Conservation (phyloP, 2,797 vertebrate genomes). For the Falco novaeseelandiae region DNA sequence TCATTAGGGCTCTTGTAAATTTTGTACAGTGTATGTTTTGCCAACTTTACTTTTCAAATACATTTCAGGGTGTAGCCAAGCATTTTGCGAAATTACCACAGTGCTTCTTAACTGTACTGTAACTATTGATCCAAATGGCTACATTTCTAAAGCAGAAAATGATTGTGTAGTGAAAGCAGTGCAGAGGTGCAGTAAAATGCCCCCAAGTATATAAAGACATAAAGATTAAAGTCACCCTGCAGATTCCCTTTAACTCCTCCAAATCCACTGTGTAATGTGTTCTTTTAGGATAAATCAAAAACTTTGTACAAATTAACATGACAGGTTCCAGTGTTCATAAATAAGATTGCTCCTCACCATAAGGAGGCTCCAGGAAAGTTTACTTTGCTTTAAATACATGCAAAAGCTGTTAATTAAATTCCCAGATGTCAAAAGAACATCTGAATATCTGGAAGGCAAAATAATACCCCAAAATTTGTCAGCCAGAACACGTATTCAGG, state of each 20-base stretch:
- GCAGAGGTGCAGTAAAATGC: slow-evolving; percentile 81
- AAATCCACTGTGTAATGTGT: slow-evolving; percentile 75
- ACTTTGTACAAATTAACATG: slow-evolving; percentile 67
- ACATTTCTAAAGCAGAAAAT: slow-evolving; percentile 88
- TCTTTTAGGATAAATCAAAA: slow-evolving; percentile 77
- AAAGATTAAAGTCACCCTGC: slow-evolving; percentile 82
- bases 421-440: slow-evolving; percentile 60
- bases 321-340: slow-evolving; percentile 57
- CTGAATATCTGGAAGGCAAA: slow-evolving; percentile 71
- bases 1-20: slow-evolving; percentile 50
- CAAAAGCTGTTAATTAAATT: slow-evolving; percentile 64
- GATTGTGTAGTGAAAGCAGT: slow-evolving; percentile 83
- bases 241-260: slow-evolving; percentile 78
- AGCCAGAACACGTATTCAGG: slow-evolving; percentile 69
- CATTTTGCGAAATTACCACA: slow-evolving; percentile 21
- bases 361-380: slow-evolving; percentile 20
- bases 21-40: slow-evolving; percentile 3
- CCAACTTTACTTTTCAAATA: slow-evolving; percentile 55
- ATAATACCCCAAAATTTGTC: slow-evolving; percentile 68
- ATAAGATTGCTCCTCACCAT: slow-evolving; percentile 43
- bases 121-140: slow-evolving; percentile 87
- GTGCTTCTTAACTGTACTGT: slow-evolving; percentile 65
- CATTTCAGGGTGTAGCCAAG: slow-evolving; percentile 22
- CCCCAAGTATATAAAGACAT: slow-evolving; percentile 83
- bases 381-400: slow-evolving; percentile 59